Conservation (phyloP, 2,888 invertebrate species). For the Drosophila prolongata region DNA sequence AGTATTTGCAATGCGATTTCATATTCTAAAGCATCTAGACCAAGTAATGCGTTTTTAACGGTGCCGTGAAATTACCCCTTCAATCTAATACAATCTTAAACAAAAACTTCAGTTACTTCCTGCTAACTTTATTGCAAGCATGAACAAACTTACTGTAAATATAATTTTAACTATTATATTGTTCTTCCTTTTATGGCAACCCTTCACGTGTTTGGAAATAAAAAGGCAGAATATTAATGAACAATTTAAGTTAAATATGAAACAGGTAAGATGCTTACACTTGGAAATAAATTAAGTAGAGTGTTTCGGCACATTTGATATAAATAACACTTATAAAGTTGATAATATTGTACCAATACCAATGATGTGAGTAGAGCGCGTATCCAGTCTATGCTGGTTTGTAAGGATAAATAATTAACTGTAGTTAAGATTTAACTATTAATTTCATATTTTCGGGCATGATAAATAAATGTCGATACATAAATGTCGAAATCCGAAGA, state of each 20-base stretch:
- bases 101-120: neutral
- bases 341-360: too few species aligned
- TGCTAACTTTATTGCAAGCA: neutral
- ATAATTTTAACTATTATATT: neutral
- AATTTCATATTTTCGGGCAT: too few species aligned
- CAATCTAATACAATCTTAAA: neutral
- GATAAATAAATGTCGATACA: too few species aligned
- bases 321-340: too few species aligned
- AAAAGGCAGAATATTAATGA: neutral
- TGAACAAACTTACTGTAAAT: slow-evolving; percentile 2
- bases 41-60: neutral
- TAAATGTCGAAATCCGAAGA: too few species aligned
- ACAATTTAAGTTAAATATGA: neutral
- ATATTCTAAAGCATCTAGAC: too few species aligned
- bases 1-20: too few species aligned
- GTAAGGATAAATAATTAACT: too few species aligned
- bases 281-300: neutral
- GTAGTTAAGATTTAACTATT: too few species aligned
- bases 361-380: too few species aligned
- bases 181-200: neutral
- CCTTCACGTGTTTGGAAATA: neutral
- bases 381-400: too few species aligned
- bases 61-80: neutral
- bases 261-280: neutral
- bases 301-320: too few species aligned